Percentiles rank a stretch among this genome's conserved stretches.
These are phyloP conservation scores for Myotis davidii DNA, from an alignment of 2,113 vertebrate species.

Conservation along the genomic window DNA sequence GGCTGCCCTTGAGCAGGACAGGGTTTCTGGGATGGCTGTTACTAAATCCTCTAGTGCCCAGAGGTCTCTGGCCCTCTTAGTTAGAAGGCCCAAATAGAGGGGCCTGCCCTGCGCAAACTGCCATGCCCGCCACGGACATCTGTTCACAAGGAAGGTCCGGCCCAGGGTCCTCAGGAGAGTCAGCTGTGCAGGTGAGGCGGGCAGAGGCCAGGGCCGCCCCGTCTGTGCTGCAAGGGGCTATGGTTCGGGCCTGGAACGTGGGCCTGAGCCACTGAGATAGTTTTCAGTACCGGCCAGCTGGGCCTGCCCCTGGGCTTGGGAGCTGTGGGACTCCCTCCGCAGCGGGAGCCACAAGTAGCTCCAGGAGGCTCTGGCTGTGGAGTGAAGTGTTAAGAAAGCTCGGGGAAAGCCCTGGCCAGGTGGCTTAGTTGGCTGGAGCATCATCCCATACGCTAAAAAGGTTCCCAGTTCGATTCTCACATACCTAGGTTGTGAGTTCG, in stretches of 20 bases:
- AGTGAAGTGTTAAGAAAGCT: neutral
- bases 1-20: accelerated
- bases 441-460: neutral
- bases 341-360: neutral
- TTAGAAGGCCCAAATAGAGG: neutral
- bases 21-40: neutral
- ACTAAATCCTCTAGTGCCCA: accelerated
- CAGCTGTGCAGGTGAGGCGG: accelerated
- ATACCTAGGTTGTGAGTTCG: neutral
- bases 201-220: neutral
- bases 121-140: neutral
- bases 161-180: accelerated
- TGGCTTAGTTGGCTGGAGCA: neutral
- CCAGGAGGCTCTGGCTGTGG: accelerated
- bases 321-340: too few relatives aligned
- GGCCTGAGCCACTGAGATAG: neutral
- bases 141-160: neutral
- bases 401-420: neutral
- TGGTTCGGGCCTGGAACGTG: neutral
- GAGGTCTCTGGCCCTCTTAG: neutral
- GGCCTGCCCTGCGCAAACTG: too few relatives aligned
- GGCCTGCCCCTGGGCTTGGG: neutral
- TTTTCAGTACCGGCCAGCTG: neutral
- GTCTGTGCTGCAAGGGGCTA: accelerated
- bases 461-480: neutral